Base-by-base conservation (phyloP, 2,113 vertebrate species). In the Cochlearius cochlearius region DNA sequence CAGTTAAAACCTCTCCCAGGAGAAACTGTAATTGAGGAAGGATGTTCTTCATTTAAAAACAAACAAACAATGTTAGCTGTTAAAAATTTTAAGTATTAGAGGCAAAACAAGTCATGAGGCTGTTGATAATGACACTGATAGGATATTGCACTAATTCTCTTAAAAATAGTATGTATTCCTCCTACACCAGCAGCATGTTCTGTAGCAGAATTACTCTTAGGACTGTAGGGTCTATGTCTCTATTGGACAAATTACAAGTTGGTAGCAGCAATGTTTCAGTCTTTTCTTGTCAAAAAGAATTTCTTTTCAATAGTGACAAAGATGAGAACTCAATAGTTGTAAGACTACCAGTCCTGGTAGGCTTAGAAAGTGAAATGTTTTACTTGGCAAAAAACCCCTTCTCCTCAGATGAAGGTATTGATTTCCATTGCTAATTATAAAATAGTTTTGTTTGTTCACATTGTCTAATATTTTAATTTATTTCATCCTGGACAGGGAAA, bases 1-100 rank as follows among this genome's bases (percentile, higher is more conserved):
- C 99, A 99, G 89, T 97, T 99, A 80, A 99, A 99, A 86, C 99
- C 99, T n/a, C 99, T 99, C 73, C 99, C 99, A 2, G 99, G 99
- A 77, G 99, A 99, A 98, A 99, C 99, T 95, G 99, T 99, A 97
- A 97, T 91, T 72, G 29, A 91, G 27, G 64, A 91, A 69, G 77
- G 47, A 87, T 86, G 15, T 90, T 91, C 90, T 95, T 96, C 69
- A 91, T 94, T 95, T 95, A 79, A 89, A 95, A 96, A 86, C 74
- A 92, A 84, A 63, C 39, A 63, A 72, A 74, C 38, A 50, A 83
- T 88, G 75, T 92, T 92, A 94, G 76, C 91, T 91, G 88, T 96
- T 94, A 75, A 81, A 77, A 89, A 81, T 56, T 56, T 62, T 60
- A 41, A 86, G 25, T 80, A 27, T 32, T 84, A 58, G 56, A 92